Evolutionary conservation across 2,113 vertebrate genomes (phyloP).

Genomic region (Oncorhynchus clarkii): DNA sequence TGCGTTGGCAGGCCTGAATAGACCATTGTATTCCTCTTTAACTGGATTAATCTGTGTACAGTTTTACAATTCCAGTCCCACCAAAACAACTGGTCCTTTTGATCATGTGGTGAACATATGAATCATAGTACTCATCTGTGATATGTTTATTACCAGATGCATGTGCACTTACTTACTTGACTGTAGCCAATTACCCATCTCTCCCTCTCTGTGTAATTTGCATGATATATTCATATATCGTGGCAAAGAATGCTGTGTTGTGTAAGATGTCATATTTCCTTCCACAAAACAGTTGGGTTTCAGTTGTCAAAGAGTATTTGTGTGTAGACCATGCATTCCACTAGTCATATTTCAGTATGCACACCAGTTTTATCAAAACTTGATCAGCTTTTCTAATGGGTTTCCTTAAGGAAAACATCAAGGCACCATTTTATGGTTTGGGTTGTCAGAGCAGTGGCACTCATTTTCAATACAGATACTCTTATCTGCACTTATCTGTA

Average conservation of each 20-base stretch:
- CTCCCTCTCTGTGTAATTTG: constrained; percentile 41
- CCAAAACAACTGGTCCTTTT: constrained; percentile 40
- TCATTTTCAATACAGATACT: neutral
- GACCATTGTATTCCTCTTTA: constrained; percentile 25
- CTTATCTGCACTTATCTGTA: neutral
- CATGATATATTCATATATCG: constrained; percentile 47
- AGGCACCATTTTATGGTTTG: neutral
- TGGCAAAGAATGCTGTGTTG: constrained; percentile 24
- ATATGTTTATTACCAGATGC: constrained; percentile 20
- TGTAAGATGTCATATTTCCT: constrained; percentile 20
- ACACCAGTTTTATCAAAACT: constrained; percentile 4
- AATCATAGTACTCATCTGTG: constrained; percentile 29
- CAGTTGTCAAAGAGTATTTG: constrained; percentile 27
- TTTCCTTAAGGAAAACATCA: constrained; percentile 16
- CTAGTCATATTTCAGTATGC: constrained; percentile 10
- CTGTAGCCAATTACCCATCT: constrained; percentile 33
- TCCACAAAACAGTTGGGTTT: constrained; percentile 11
- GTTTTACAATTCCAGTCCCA: constrained; percentile 23
- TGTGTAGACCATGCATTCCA: neutral
- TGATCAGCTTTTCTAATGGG: constrained; percentile 9
- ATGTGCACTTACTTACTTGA: constrained; percentile 27
- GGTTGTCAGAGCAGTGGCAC: constrained; percentile 17
- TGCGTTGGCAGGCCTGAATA: constrained; percentile 19
- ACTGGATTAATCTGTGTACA: constrained; percentile 33
- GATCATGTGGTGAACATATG: constrained; percentile 11